phyloP scores from a whole-genome alignment of 1,140 invertebrate species.

The Zaprionus nigranus region DNA sequence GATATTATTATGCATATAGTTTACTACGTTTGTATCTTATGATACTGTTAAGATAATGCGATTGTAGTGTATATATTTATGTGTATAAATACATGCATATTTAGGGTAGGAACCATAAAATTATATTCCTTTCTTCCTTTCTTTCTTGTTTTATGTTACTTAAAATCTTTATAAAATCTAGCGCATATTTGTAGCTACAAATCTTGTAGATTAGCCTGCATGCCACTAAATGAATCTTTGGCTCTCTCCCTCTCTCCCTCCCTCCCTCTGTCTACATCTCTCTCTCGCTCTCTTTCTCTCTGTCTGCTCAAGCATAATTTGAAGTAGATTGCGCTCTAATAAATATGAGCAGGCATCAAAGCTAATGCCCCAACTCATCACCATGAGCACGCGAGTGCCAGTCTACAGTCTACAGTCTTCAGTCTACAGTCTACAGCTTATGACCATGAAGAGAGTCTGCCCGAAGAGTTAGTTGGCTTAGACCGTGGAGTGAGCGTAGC shows the following conservation, averaged over 20 bases:
- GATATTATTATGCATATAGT: not conserved
- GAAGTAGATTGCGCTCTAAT: slow-evolving; percentile 74
- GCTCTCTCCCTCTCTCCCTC: too few species aligned
- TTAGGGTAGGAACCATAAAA: too few species aligned
- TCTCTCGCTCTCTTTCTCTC: slow-evolving; percentile 10
- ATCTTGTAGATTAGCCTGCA: not conserved
- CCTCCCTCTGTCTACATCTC: not conserved
- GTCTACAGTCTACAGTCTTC: slow-evolving; percentile 23
- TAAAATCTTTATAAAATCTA: not conserved
- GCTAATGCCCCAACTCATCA: slow-evolving; percentile 79
- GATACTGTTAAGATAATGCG: too few species aligned
- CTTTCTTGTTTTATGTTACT: not conserved
- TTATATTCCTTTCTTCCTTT: too few species aligned
- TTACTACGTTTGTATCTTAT: too few species aligned
- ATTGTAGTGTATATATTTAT: too few species aligned
- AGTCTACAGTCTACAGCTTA: not conserved
- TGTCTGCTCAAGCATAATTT: slow-evolving; percentile 51
- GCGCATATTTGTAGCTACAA: not conserved
- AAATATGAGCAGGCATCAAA: slow-evolving; percentile 79
- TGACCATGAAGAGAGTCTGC: not conserved
- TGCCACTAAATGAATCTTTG: slow-evolving; percentile 3
- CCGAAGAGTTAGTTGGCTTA: slow-evolving; percentile 23
- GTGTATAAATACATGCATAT: too few species aligned
- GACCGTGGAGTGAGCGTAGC: slow-evolving; percentile 17
- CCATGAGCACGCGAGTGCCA: slow-evolving; percentile 74